Evolutionary conservation across 1,140 invertebrate species (phyloP), one percentile per base, ranked within the genome.

Genomic region (Leptonema lineaticorne): DNA sequence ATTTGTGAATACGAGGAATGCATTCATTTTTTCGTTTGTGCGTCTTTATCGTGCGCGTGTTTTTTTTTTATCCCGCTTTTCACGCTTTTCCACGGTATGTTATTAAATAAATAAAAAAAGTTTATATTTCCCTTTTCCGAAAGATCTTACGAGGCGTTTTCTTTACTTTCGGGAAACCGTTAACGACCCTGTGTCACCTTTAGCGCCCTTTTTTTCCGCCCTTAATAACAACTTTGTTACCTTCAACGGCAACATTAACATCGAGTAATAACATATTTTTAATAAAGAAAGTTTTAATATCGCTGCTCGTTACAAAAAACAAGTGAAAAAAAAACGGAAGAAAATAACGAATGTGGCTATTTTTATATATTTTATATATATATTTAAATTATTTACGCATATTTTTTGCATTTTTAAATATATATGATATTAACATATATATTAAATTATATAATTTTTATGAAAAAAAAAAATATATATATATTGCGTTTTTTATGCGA

Each of bases 251-350:
- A 24, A 26, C 50, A 53, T 53, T 53, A 53, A 53, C 50, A 53
- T 53, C 20, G 50, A 20, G 22, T 53, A 53, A 53, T 53, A 53
- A 53, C 50, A 53, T 53, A 53, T 53, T 53, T 53, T 53, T 53
- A 53, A 53, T 53, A 53, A 53, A 53, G 50, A 53, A 53, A 53
- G 22, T 53, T 53, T 53, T 53, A 53, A 53, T 26, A 26, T 26
- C 20, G 8, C 50, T 20, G 37, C 9, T 41, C 37, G 37, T 41
- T 16, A 2, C 11, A 41, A 16, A 16, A 41, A 41, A 16, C 11
- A 16, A 16, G 37, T 41, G 37, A 41, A 16, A 16, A 41, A 16
- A 4, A 16, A 6, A 11, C 5, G 30, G 30, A 33, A 11, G 11
- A 11, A 33, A 11, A 11, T 33, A 41, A 41, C 11, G 2, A 11